These are phyloP conservation scores for Drosophila parabipectinata DNA, from an alignment of 1,140 invertebrate genomes.

Conservation along the genomic window DNA sequence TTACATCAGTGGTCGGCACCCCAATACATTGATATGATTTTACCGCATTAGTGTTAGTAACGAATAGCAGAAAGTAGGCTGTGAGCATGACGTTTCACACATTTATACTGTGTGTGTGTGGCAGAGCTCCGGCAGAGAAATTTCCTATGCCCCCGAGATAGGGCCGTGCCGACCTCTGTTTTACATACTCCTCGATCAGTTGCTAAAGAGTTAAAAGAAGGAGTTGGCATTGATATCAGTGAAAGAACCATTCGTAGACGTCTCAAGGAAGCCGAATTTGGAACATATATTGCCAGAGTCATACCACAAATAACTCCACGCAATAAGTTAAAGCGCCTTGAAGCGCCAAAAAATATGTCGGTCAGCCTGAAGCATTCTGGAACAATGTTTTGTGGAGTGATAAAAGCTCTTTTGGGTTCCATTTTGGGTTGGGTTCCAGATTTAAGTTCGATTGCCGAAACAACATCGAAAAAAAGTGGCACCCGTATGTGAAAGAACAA, in stretches of 20 bases:
- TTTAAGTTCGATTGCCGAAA: constrained; percentile 17
- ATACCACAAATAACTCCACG: constrained; percentile 28
- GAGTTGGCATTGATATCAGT: constrained; percentile 8
- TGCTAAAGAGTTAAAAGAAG: no score
- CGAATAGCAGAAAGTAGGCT: no score
- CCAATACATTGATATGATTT: no score
- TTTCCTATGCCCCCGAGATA: no score
- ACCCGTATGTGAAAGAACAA: constrained; percentile 24
- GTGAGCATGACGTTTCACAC: no score
- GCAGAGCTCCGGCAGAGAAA: no score
- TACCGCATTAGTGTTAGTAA: no score
- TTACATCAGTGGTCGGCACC: no score
- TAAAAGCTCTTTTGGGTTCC: constrained; percentile 33
- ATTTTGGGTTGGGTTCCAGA: constrained; percentile 28
- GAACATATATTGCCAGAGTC: constrained; percentile 20
- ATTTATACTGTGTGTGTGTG: no score
- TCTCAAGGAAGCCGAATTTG: constrained; percentile 13
- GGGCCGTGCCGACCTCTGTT: no score
- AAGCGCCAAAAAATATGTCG: constrained; percentile 18
- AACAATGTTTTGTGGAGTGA: constrained; percentile 30
- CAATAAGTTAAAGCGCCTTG: constrained; percentile 25
- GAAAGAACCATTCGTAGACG: constrained; percentile 24
- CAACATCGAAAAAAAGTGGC: constrained; percentile 19
- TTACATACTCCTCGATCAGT: no score
- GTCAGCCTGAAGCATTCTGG: constrained; percentile 22